phyloP scores from a whole-genome alignment of 2,888 invertebrate genomes.

The Stenichneumon culpator region DNA sequence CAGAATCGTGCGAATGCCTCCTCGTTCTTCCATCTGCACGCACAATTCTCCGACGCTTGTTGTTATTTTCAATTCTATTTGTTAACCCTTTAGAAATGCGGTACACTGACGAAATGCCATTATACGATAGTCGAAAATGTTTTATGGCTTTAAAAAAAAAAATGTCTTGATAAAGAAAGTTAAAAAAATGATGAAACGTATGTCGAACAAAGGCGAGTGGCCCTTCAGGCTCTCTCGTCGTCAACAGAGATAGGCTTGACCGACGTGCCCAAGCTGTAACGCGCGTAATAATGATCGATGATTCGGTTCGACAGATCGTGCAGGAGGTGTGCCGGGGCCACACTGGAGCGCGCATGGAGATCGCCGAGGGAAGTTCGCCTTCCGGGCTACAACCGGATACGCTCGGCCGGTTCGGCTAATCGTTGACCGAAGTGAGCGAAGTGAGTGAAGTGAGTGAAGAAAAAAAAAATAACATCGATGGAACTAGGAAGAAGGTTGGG shows the following conservation, averaged over 20 bases:
- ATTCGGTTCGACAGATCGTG: constrained; percentile 77
- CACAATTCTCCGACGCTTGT: not conserved
- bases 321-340: constrained; percentile 75
- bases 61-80: not conserved
- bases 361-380: constrained; percentile 73
- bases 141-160: not conserved
- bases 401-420: constrained; percentile 78
- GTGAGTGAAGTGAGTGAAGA: constrained; percentile 45
- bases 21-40: not conserved
- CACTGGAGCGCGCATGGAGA: constrained; percentile 64
- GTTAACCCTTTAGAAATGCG: not conserved
- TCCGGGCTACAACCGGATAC: constrained; percentile 77
- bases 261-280: constrained; percentile 64
- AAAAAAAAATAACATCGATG: constrained; percentile 1
- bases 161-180: not conserved
- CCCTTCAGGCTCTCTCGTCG: constrained; percentile 26
- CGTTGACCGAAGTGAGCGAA: constrained; percentile 69
- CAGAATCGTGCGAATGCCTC: constrained; percentile 30
- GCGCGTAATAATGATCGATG: constrained; percentile 73
- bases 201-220: constrained; percentile 25
- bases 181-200: not conserved
- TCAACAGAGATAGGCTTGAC: constrained; percentile 54
- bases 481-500: constrained; percentile 48
- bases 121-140: not conserved
- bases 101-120: not conserved